A percentile compares a stretch with the other conserved stretches of the same genome.
Conservation (phyloP, 2,888 invertebrate species). For the Zele albiditarsus region DNA sequence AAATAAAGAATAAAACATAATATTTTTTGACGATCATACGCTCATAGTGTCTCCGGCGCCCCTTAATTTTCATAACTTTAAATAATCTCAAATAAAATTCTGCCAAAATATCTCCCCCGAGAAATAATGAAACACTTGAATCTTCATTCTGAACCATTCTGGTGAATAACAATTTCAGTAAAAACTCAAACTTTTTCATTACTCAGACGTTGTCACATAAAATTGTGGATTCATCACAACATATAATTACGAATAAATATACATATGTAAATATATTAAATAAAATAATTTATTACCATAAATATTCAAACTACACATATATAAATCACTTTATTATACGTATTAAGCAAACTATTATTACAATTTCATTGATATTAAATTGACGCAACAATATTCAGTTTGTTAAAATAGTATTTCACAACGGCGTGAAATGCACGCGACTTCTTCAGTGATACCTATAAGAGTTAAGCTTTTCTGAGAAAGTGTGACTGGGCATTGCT, state of each 20-base stretch:
- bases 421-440: not conserved
- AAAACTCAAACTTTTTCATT: too few relatives aligned
- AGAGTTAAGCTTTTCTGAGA: conserved; percentile 50
- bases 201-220: too few relatives aligned
- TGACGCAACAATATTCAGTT: not conserved
- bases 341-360: not conserved
- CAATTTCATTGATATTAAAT: conserved; percentile 1
- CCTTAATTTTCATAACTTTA: too few relatives aligned
- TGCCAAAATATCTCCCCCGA: too few relatives aligned
- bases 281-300: not conserved
- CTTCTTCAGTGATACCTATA: conserved; percentile 44
- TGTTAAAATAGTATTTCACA: conserved; percentile 5
- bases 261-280: not conserved
- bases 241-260: not conserved
- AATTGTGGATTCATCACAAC: not conserved
- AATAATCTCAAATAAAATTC: too few relatives aligned
- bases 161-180: too few relatives aligned
- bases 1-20: too few relatives aligned
- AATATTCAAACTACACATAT: not conserved
- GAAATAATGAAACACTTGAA: too few relatives aligned
- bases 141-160: too few relatives aligned
- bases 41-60: too few relatives aligned
- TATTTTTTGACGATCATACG: too few relatives aligned
- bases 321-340: not conserved
- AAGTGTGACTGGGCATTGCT: conserved; percentile 52